Percentiles rank a stretch among this genome's conserved stretches.
Conservation (phyloP, 2,888 invertebrate genomes). For the Sesamia inferens region DNA sequence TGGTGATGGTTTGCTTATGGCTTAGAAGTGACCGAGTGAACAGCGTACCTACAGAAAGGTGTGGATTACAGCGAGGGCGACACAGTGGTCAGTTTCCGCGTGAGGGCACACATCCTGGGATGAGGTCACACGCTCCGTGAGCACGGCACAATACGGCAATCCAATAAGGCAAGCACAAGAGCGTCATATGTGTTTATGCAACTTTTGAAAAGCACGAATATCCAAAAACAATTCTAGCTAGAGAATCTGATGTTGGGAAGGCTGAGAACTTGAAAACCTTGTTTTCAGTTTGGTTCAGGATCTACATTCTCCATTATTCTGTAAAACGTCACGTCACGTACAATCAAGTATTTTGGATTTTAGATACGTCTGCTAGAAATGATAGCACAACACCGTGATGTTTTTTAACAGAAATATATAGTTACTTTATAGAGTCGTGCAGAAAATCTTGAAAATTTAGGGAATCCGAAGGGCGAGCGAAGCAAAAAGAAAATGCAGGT, state of each 20-base stretch:
- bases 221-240: slow-evolving; percentile 1
- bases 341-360: no score
- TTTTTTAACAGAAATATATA: no score
- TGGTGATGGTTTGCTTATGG: slow-evolving; percentile 5
- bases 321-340: not conserved
- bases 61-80: slow-evolving; percentile 80
- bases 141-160: slow-evolving; percentile 79
- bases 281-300: not conserved
- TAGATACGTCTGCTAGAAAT: no score
- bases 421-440: not conserved
- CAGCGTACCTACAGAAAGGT: slow-evolving; percentile 70
- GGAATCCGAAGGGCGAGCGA: not conserved
- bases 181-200: not conserved
- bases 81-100: slow-evolving; percentile 83
- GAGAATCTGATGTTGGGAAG: not conserved
- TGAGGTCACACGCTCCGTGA: slow-evolving; percentile 84
- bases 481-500: not conserved
- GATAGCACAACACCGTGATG: no score
- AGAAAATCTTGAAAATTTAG: not conserved
- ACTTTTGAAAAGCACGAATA: slow-evolving; percentile 11
- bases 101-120: slow-evolving; percentile 78
- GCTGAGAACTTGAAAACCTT: not conserved
- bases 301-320: not conserved
- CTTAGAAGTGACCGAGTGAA: slow-evolving; percentile 33
- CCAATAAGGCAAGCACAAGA: slow-evolving; percentile 53